Evolutionary conservation across 2,888 invertebrate genomes (phyloP), one percentile per base, ranked within the genome.

Genomic region (Quadroppia sp.): DNA sequence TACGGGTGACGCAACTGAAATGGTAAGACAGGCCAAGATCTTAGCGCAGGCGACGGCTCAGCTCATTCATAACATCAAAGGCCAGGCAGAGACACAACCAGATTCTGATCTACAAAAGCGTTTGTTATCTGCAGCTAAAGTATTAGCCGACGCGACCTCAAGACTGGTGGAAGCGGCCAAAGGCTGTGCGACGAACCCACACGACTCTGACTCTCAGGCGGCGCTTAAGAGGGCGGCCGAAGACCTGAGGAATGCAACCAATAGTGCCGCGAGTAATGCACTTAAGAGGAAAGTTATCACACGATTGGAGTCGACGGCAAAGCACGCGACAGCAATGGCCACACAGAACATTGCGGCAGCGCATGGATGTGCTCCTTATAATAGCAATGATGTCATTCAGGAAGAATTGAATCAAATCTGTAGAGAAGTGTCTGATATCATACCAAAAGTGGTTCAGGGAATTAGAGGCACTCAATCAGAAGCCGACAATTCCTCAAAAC

Each of bases 101-200:
- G 91, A 91, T 82, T 89, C 92, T 0, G 94, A 94, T 73, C 86
- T 90, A n/a, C 95, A 96, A 80, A 88, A 92, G 77, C 88, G 92
- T 74, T 84, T 99, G 71, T 83, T 99, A 64, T 94, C 94, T 0
- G 99, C 99, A 0, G 99, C 99, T 20, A 96, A 96, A 82, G 87
- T 91, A 50, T 82, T 87, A 17, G 98, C 98, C 0, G 97, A 98
- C 82, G 98, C 98, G 0, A 99, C 99, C 0, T 92, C 96, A 0
- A 87, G 91, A 78, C 91, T 99, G 90, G 97, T 98, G 30, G 97
- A 98, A 82, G 95, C 96, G 0, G 96, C 96, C 0, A 86, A 97
- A 82, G 90, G 92, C 72, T 96, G 96, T 82, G 94, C 95, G 0
- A 89, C 90, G 30, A 87, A 89, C 80, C 89, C 89, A 0, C 88